These are phyloP conservation scores for Sinopyrophorus schimmeli DNA, from an alignment of 2,888 invertebrate species.

Conservation along the genomic window DNA sequence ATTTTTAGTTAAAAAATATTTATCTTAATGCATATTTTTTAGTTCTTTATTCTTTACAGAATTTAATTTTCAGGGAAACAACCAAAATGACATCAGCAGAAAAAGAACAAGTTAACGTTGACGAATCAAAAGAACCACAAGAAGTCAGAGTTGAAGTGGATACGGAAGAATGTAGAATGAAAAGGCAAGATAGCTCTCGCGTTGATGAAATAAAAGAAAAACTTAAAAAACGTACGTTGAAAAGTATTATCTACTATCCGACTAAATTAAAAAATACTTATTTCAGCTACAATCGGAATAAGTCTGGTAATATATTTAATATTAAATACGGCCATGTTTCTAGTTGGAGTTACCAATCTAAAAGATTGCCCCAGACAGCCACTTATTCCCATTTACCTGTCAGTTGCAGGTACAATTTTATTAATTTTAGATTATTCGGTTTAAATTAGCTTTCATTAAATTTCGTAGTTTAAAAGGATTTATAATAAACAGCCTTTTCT, in stretches of 20 bases:
- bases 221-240: constrained; percentile 21
- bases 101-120: too few species aligned
- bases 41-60: too few species aligned
- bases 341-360: constrained; percentile 43
- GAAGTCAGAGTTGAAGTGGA: neutral
- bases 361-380: constrained; percentile 46
- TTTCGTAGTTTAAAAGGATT: too few species aligned
- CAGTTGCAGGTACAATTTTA: constrained; percentile 44
- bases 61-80: too few species aligned
- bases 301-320: constrained; percentile 40
- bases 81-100: too few species aligned
- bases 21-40: too few species aligned
- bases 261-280: constrained; percentile 18
- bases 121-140: too few species aligned
- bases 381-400: constrained; percentile 46
- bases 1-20: too few species aligned
- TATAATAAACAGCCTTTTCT: too few species aligned
- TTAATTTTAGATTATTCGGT: too few species aligned
- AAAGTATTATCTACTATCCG: neutral
- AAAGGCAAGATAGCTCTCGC: constrained; percentile 6
- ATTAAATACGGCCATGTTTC: constrained; percentile 43
- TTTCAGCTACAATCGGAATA: constrained; percentile 44
- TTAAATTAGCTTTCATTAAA: too few species aligned
- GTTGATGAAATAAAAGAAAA: constrained; percentile 17
- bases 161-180: neutral